These are phyloP conservation scores for Yoshiicerus persimilis DNA, from an alignment of 1,140 invertebrate species.

Conservation along the genomic window DNA sequence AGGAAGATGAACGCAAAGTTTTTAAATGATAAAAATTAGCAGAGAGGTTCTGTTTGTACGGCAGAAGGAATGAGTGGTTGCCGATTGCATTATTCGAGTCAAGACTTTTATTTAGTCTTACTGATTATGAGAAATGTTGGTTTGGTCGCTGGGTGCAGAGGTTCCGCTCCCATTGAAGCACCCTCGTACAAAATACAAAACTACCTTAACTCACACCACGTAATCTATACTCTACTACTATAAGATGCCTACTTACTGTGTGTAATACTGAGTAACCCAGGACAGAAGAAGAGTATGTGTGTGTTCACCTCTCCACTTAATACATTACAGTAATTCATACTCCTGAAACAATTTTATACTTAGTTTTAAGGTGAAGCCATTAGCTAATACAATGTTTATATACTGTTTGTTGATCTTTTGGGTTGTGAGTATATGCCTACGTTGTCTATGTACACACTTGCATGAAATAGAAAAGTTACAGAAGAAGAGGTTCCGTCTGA, in stretches of 20 bases:
- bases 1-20: not conserved
- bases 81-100: not conserved
- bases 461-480: not conserved
- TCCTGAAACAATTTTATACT: not conserved
- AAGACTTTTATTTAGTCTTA: not conserved
- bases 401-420: not conserved
- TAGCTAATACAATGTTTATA: not conserved
- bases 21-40: not conserved
- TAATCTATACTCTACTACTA: not conserved
- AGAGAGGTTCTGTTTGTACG: not conserved
- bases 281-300: not conserved
- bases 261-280: not conserved
- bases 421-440: not conserved
- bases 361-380: not conserved
- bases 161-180: constrained; percentile 40
- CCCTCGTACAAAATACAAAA: not conserved
- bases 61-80: not conserved
- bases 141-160: constrained; percentile 26
- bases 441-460: not conserved
- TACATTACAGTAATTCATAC: not conserved
- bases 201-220: not conserved
- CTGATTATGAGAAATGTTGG: not conserved
- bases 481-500: not conserved
- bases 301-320: not conserved
- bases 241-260: not conserved